Evolutionary conservation across 92 coral and sea anemone species (phyloP), one percentile per base, ranked within the genome.

Genomic region (Siderastrea radians): DNA sequence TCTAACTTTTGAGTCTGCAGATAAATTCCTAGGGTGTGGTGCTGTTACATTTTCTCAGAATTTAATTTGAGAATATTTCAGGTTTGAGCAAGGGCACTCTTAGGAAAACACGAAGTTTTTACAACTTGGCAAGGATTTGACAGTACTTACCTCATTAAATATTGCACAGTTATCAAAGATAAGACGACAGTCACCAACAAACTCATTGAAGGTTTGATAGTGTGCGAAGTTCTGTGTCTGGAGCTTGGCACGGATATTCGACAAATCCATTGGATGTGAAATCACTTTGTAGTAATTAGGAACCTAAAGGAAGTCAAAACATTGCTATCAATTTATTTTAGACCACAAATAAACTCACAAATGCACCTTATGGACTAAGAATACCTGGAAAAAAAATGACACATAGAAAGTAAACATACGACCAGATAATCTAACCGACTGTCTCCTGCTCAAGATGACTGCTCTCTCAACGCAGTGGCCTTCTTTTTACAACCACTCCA

Each of bases 201-300:
- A 97, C 78, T 97, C 99, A 62, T 73, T 73, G 58, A 96, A 86
- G 80, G 68, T 90, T 9, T 89, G 73, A 78, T 97, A 97, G 74
- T 96, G 97, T 64, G 96, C 97, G 82, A 97, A 97, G 82, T 97
- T 98, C 87, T 92, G 94, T 11, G 99, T 98, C 47, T 95, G 99
- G 15, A 97, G 90, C 84, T 91, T 95, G 71, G 98, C 91, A 72
- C 95, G 93, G 80, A 97, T 86, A 52, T 96, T 94, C 3, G 97
- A 92, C 52, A 97, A 80, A 84, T 97, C 99, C 98, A 97, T 97
- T 10, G 99, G 99, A 61, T 84, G 92, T 26, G 94, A 60, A n/a
- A 97, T 97, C 49, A 97, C 98, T 81, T 97, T 97, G 89, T 97
- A 97, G 81, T 97, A 97, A 84, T 97, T 97, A 13, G 99, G 99